These are phyloP conservation scores for Xyrichtys novacula DNA, from an alignment of 2,797 vertebrate genomes.

Conservation along the genomic window DNA sequence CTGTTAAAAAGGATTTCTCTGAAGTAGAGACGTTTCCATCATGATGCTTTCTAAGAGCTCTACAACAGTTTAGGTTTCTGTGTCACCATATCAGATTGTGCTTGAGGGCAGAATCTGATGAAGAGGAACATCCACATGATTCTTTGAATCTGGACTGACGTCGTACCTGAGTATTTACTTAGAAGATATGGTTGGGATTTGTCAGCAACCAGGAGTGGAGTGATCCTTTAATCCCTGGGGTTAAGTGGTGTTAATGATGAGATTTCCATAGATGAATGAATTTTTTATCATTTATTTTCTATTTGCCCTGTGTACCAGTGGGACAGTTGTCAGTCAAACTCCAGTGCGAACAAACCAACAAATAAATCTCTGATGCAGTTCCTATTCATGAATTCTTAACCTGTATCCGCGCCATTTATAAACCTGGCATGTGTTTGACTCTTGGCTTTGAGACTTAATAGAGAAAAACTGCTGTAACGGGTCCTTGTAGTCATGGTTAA, in stretches of 20 bases:
- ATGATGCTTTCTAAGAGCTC: slow-evolving; percentile 9
- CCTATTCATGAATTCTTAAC: neutral
- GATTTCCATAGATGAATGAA: neutral
- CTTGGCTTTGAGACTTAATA: neutral
- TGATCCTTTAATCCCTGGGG: neutral
- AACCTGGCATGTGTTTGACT: neutral
- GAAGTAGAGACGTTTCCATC: slow-evolving; percentile 20
- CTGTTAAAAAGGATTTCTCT: slow-evolving; percentile 15
- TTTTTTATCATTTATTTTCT: neutral
- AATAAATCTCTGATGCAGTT: neutral
- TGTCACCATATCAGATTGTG: neutral
- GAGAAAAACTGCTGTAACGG: slow-evolving; percentile 4
- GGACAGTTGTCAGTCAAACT: neutral
- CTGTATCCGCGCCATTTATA: neutral
- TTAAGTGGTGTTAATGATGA: neutral
- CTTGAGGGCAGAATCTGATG: neutral
- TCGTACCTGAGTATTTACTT: neutral
- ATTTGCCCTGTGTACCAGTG: neutral
- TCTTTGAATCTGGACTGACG: neutral
- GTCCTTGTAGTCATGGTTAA: neutral
- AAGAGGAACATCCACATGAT: neutral
- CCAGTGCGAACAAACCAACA: neutral
- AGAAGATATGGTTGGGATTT: neutral
- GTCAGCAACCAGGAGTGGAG: neutral
- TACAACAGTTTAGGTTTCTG: neutral